These are phyloP conservation scores for Temnothorax longispinosus DNA, from an alignment of 1,140 invertebrate species.

Conservation along the genomic window DNA sequence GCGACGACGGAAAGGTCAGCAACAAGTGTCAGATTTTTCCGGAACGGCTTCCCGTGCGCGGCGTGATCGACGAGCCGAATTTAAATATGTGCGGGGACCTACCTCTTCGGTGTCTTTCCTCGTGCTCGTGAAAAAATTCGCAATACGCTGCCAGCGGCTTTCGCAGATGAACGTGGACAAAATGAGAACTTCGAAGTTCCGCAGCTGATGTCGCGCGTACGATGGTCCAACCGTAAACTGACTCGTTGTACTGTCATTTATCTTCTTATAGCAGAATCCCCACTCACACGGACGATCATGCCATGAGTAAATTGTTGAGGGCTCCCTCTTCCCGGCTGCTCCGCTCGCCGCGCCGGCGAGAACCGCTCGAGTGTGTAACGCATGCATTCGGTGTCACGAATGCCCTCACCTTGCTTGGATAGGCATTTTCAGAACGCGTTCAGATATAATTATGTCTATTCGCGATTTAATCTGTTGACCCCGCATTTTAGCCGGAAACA, in stretches of 20 bases:
- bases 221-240: constrained; percentile 64
- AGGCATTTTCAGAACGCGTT: constrained; percentile 1
- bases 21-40: constrained; percentile 56
- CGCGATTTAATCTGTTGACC: background rate
- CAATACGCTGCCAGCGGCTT: background rate
- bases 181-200: background rate
- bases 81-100: constrained; percentile 23
- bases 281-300: constrained; percentile 55
- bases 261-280: constrained; percentile 72
- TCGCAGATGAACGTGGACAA: background rate
- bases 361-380: constrained; percentile 3
- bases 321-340: constrained; percentile 7
- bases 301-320: constrained; percentile 31
- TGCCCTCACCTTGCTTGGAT: constrained; percentile 14
- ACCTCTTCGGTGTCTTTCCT: background rate
- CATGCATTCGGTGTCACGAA: background rate
- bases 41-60: background rate
- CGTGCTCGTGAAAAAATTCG: background rate
- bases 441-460: background rate
- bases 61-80: constrained; percentile 7
- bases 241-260: constrained; percentile 50
- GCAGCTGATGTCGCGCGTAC: background rate
- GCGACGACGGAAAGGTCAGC: constrained; percentile 2
- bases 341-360: constrained; percentile 5
- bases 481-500: background rate